Evolutionary conservation across 2,113 vertebrate genomes (phyloP).

Genomic region (Struthidea cinerea): DNA sequence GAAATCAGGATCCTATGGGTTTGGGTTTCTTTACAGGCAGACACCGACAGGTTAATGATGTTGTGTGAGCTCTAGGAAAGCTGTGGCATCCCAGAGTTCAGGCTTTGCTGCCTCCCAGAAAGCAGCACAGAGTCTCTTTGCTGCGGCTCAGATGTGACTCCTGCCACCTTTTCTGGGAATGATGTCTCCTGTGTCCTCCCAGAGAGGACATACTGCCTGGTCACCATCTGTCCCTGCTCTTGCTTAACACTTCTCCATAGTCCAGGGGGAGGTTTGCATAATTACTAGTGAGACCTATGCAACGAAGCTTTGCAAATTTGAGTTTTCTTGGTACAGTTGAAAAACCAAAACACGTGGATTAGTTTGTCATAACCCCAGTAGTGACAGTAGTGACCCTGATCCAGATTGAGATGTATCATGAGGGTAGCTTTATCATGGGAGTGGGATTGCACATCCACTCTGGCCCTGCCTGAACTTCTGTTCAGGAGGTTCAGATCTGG

Average conservation of each 20-base stretch:
- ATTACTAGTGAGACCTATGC: not conserved
- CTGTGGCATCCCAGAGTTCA: not conserved
- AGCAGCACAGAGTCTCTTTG: not conserved
- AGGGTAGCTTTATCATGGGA: not conserved
- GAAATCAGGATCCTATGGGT: not conserved
- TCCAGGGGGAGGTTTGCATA: not conserved
- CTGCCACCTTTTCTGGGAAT: not conserved
- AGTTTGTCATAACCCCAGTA: not conserved
- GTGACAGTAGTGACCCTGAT: not conserved
- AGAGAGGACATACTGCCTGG: not conserved
- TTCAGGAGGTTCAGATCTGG: not conserved
- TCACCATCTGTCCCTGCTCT: not conserved
- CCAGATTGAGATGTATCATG: not conserved
- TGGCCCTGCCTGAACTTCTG: not conserved
- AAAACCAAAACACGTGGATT: not conserved
- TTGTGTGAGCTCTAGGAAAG: not conserved
- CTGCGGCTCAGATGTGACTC: not conserved
- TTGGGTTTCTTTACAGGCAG: not conserved
- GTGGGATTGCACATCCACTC: not conserved
- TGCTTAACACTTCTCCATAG: not conserved
- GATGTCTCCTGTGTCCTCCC: not conserved
- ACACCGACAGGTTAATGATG: not conserved
- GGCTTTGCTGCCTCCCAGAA: not conserved
- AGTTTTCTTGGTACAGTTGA: accelerated
- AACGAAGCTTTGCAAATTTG: not conserved